A percentile compares a stretch with the other conserved stretches of the same genome.
These are phyloP conservation scores for Odontophorus gujanensis DNA, from an alignment of 2,113 vertebrate genomes.

Conservation along the genomic window DNA sequence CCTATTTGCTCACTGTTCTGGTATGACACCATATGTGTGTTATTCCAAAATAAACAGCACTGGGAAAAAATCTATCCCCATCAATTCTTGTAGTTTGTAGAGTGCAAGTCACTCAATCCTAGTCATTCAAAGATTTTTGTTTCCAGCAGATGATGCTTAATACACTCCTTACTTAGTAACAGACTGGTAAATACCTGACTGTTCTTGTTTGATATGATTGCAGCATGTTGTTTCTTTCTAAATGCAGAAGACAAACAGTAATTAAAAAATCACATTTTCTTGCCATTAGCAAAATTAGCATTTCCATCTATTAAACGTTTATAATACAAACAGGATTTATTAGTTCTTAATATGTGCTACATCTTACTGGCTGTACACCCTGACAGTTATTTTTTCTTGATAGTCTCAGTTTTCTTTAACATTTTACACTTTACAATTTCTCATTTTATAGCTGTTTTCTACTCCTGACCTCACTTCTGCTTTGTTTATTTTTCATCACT, in stretches of 20 bases:
- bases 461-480: not conserved
- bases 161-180: not conserved
- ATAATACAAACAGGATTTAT: not conserved
- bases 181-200: constrained; percentile 13
- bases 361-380: not conserved
- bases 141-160: constrained; percentile 9
- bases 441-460: not conserved
- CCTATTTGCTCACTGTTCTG: not conserved
- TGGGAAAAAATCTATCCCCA: not conserved
- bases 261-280: not conserved
- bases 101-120: not conserved
- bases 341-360: not conserved
- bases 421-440: not conserved
- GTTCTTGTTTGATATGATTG: not conserved
- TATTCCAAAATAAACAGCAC: not conserved
- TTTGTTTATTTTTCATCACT: constrained; percentile 3
- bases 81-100: not conserved
- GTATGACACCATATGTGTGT: not conserved
- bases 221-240: not conserved
- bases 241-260: constrained; percentile 33
- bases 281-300: not conserved
- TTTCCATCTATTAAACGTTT: not conserved
- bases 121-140: not conserved
- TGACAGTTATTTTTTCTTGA: not conserved
- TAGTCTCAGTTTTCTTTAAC: not conserved